These are phyloP conservation scores for Loxodonta africana DNA, from an alignment of 2,113 vertebrate species.

Conservation along the genomic window DNA sequence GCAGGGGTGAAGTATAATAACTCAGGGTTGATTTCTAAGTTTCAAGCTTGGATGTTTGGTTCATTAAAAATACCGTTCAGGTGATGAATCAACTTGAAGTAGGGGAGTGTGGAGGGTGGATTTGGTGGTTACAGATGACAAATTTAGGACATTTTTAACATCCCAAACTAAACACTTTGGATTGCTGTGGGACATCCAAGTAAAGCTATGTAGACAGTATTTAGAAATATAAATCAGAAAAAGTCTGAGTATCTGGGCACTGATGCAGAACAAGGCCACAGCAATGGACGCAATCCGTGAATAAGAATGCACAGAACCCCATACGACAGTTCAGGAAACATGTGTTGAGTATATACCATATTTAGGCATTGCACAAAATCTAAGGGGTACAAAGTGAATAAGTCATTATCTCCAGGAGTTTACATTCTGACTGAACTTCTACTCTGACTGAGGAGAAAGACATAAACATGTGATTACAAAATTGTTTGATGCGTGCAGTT, in stretches of 20 bases:
- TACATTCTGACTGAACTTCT: neutral
- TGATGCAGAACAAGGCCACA: neutral
- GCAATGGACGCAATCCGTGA: neutral
- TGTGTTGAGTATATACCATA: neutral
- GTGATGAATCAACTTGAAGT: neutral
- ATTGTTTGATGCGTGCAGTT: neutral
- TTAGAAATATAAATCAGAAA: neutral
- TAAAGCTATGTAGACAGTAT: neutral
- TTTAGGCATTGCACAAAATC: neutral
- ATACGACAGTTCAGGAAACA: constrained; percentile 6
- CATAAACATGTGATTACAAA: constrained; percentile 4
- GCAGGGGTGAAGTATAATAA: neutral
- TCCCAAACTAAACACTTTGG: neutral
- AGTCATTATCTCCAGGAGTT: neutral
- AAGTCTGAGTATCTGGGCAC: neutral
- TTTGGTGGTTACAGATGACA: neutral
- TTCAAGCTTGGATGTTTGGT: neutral
- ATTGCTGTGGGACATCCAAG: neutral
- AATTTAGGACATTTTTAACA: constrained; percentile 1
- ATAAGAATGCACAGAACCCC: neutral
- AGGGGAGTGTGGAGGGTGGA: neutral
- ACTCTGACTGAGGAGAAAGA: neutral
- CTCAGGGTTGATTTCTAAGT: neutral
- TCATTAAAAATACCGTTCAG: constrained; percentile 53
- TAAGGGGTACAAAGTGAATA: neutral